Conservation (phyloP, 92 coral and sea anemone genomes). For the Plumapathes pennacea region DNA sequence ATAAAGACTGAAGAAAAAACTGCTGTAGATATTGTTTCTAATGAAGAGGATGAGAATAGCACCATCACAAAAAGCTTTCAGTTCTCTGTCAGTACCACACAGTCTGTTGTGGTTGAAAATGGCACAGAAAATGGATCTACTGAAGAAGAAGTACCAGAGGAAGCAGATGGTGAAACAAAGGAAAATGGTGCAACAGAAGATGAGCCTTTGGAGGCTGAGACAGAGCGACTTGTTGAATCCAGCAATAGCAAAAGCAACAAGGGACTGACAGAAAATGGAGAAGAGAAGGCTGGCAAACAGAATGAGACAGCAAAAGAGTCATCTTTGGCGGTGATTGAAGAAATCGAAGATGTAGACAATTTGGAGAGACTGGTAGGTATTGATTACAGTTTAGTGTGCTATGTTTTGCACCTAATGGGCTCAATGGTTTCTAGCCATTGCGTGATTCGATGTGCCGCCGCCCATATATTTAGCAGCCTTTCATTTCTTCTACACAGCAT, state of each 20-base stretch:
- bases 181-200: slow-evolving; percentile 14
- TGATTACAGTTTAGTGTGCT: not conserved
- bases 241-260: slow-evolving; percentile 5
- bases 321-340: slow-evolving; percentile 70
- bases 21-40: not conserved
- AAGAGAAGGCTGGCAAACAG: slow-evolving; percentile 9
- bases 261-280: slow-evolving; percentile 19
- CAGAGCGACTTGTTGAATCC: slow-evolving; percentile 11
- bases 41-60: no score
- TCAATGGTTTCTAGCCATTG: not conserved
- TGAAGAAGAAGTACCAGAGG: slow-evolving; percentile 12
- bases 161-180: slow-evolving; percentile 5
- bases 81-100: slow-evolving; percentile 12
- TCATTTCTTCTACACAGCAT: no score
- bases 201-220: slow-evolving; percentile 26
- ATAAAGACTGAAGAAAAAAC: slow-evolving; percentile 29
- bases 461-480: no score
- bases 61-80: no score
- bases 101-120: slow-evolving; percentile 46
- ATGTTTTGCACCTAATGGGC: not conserved
- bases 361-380: slow-evolving; percentile 79
- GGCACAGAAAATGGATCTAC: slow-evolving; percentile 46
- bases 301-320: slow-evolving; percentile 55
- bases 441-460: not conserved
- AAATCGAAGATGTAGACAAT: slow-evolving; percentile 82